These are phyloP conservation scores for Bombus fervidus DNA, from an alignment of 1,140 invertebrate genomes.

Conservation along the genomic window DNA sequence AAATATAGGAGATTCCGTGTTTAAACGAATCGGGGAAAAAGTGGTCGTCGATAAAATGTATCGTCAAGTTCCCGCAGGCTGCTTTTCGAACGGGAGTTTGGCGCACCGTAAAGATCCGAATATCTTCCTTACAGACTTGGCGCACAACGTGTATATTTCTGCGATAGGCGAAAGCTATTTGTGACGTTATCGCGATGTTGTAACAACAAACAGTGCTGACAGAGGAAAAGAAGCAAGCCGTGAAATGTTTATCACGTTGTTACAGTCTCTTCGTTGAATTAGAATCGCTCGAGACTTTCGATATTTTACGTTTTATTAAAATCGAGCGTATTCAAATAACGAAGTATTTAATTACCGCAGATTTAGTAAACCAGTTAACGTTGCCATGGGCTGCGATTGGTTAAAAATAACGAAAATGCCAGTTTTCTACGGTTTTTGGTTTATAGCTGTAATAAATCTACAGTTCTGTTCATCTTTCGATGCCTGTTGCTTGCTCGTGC, in stretches of 20 bases:
- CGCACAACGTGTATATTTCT: not conserved
- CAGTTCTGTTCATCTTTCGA: too few species aligned
- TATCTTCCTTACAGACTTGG: not conserved
- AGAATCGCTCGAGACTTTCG: not conserved
- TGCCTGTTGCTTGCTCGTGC: too few species aligned
- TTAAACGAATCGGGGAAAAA: constrained; percentile 2
- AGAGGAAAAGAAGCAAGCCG: too few species aligned
- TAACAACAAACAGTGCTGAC: not conserved
- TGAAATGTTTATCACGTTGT: not conserved
- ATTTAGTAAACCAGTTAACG: too few species aligned
- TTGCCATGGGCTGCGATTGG: too few species aligned
- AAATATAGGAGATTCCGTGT: constrained; percentile 25
- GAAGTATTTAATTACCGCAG: too few species aligned
- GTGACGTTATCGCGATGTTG: not conserved
- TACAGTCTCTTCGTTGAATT: not conserved
- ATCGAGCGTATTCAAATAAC: too few species aligned
- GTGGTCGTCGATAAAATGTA: constrained; percentile 3
- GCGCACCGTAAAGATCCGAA: not conserved
- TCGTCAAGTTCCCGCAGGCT: not conserved
- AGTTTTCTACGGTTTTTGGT: too few species aligned
- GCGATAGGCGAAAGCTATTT: not conserved
- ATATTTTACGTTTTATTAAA: not conserved
- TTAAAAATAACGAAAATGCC: too few species aligned
- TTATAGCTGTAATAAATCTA: too few species aligned
- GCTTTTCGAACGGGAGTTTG: not conserved